Conservation (phyloP, 2,113 vertebrate genomes). For the Merops nubicus region DNA sequence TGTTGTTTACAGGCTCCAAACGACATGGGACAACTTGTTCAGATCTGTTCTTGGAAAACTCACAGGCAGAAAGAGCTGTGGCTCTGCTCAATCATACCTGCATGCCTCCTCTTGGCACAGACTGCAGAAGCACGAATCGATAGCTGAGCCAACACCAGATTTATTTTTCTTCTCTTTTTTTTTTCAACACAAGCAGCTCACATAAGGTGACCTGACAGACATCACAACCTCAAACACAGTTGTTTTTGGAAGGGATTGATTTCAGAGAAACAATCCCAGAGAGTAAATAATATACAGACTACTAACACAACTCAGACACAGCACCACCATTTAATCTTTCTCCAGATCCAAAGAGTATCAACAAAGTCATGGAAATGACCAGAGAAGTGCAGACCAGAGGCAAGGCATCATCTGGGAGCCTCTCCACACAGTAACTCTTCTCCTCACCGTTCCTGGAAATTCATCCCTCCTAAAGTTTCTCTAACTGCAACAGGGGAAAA, state of each 20-base stretch:
- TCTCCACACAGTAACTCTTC: neutral
- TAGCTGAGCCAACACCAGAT: neutral
- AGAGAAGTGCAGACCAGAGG: neutral
- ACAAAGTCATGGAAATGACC: neutral
- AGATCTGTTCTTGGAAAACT: neutral
- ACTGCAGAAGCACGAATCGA: neutral
- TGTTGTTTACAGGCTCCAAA: neutral
- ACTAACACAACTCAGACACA: neutral
- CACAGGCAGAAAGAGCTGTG: neutral
- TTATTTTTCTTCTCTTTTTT: neutral
- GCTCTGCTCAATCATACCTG: slow-evolving; percentile 6
- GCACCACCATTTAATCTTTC: neutral
- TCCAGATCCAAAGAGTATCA: neutral
- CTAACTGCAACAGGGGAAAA: slow-evolving; percentile 37
- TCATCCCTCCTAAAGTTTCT: neutral
- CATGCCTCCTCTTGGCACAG: neutral
- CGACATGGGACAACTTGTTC: neutral
- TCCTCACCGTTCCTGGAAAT: neutral
- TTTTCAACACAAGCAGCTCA: neutral
- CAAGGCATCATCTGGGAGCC: neutral
- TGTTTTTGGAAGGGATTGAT: neutral
- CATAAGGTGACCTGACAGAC: neutral
- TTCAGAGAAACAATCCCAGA: neutral
- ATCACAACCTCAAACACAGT: neutral
- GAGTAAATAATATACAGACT: neutral